Evolutionary conservation across 1,140 invertebrate species (phyloP).

Genomic region (Pygmarrhopalites habei): DNA sequence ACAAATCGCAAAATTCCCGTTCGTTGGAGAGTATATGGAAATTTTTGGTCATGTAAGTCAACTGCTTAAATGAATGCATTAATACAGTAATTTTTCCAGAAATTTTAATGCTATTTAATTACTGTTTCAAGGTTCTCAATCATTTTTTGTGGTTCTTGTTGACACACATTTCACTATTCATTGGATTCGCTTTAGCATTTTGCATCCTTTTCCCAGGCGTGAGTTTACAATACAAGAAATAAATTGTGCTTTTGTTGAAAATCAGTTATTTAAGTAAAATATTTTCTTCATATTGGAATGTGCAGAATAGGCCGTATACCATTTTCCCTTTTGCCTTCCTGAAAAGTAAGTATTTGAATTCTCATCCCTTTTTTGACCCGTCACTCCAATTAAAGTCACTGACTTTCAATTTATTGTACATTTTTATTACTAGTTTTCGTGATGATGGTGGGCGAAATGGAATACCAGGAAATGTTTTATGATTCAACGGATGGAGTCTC

Average conservation of each 20-base stretch:
- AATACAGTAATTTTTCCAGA: background rate
- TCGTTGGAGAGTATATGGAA: conserved; percentile 73
- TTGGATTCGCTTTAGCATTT: conserved; percentile 69
- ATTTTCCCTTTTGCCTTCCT: conserved; percentile 12
- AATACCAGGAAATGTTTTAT: conserved; percentile 10
- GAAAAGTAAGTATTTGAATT: no score
- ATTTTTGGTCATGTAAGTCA: conserved; percentile 66
- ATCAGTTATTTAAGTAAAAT: no score
- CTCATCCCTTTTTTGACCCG: no score
- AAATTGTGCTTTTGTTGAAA: no score
- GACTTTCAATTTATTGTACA: no score
- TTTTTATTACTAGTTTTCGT: no score
- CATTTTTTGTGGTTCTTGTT: conserved; percentile 74
- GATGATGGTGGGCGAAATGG: conserved; percentile 19
- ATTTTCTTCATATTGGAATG: background rate
- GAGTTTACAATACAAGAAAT: conserved; percentile 1
- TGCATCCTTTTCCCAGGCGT: conserved; percentile 62
- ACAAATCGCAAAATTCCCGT: conserved; percentile 66
- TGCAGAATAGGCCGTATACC: conserved; percentile 5
- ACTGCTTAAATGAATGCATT: background rate
- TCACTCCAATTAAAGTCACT: no score
- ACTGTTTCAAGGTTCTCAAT: conserved; percentile 47
- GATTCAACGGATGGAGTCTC: background rate
- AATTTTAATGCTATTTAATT: background rate
- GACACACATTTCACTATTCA: conserved; percentile 67